These are phyloP conservation scores for Oedothorax gibbosus DNA, from an alignment of 1,140 invertebrate genomes.

Conservation along the genomic window DNA sequence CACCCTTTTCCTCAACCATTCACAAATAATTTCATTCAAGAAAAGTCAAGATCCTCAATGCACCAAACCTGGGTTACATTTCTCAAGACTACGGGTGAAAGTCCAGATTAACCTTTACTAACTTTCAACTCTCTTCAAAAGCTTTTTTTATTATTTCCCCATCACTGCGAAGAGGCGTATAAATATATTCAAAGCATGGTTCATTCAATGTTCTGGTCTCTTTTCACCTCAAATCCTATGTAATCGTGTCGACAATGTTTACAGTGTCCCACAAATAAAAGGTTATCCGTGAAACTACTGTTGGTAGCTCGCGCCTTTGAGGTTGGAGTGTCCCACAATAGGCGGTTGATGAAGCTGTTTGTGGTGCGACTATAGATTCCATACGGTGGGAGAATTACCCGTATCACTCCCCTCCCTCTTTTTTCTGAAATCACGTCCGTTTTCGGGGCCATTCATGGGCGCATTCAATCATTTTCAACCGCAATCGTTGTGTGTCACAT, in stretches of 20 bases:
- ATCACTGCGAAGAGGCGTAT: not conserved
- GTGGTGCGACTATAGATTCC: constrained; percentile 29
- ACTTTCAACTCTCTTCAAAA: constrained; percentile 8
- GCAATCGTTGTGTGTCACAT: too few species aligned
- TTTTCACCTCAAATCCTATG: not conserved
- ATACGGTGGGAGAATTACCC: constrained; percentile 50
- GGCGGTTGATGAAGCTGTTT: constrained; percentile 56
- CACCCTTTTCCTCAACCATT: too few species aligned
- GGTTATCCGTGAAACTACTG: constrained; percentile 52
- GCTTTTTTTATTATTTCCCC: not conserved
- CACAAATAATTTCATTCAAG: not conserved
- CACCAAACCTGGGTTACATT: not conserved
- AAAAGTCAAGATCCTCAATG: constrained; percentile 3
- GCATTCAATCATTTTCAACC: constrained; percentile 40
- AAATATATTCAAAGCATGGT: constrained; percentile 9
- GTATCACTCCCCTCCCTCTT: constrained; percentile 22
- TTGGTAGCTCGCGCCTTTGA: constrained; percentile 36
- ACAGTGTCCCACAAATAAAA: constrained; percentile 51
- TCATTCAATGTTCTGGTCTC: not conserved
- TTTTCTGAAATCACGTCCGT: constrained; percentile 6
- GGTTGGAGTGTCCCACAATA: constrained; percentile 37
- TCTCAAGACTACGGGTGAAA: constrained; percentile 27
- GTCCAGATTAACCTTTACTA: constrained; percentile 44
- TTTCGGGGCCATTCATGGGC: constrained; percentile 27
- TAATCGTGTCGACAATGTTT: constrained; percentile 53